Percentiles rank a stretch among this genome's conserved stretches.
phyloP scores from a whole-genome alignment of 2,888 invertebrate species.

The Aphelenchoides bicaudatus region DNA sequence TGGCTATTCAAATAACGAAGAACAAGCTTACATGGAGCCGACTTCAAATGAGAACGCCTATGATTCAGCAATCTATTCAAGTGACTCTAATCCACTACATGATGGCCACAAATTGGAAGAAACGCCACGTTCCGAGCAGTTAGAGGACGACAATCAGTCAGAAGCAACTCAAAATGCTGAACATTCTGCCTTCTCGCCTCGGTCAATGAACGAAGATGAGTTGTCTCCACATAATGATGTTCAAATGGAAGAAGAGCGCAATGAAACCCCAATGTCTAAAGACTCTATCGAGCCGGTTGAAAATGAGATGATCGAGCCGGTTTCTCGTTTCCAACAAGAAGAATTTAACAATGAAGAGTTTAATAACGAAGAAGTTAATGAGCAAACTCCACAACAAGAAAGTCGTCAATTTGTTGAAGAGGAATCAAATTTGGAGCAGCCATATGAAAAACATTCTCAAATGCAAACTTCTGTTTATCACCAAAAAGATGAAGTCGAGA shows the following conservation, averaged over 20 bases:
- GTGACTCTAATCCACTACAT: not conserved
- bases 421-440: not conserved
- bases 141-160: slow-evolving; percentile 8
- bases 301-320: not conserved
- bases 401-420: not conserved
- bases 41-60: not conserved
- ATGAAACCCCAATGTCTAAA: not conserved
- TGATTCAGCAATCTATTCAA: not conserved
- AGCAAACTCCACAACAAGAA: slow-evolving; percentile 1
- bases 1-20: too few species aligned
- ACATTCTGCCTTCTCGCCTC: not conserved
- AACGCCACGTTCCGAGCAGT: not conserved
- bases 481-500: slow-evolving; percentile 14
- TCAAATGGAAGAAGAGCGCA: slow-evolving; percentile 7
- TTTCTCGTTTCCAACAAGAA: not conserved
- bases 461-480: slow-evolving; percentile 9
- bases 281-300: slow-evolving; percentile 14
- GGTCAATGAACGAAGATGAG: not conserved
- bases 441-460: too few species aligned
- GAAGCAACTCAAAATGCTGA: slow-evolving; percentile 9
- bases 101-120: not conserved
- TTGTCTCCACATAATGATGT: not conserved
- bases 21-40: not conserved
- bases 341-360: slow-evolving; percentile 1
- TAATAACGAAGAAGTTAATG: not conserved